phyloP scores from a whole-genome alignment of 2,113 vertebrate genomes.

The Prochilodus magdalenae region DNA sequence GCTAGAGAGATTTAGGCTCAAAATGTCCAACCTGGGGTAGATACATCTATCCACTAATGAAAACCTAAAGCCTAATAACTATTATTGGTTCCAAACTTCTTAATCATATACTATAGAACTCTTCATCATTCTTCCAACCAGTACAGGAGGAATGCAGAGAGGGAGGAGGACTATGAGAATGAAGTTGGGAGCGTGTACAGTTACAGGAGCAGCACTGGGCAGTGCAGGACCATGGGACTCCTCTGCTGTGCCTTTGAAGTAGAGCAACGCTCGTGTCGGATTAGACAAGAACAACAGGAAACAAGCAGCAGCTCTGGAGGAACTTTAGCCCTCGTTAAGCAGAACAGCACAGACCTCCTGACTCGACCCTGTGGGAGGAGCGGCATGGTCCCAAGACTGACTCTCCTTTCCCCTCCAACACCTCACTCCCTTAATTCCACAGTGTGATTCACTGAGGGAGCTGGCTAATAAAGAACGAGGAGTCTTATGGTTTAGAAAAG shows the following conservation, averaged over 20 bases:
- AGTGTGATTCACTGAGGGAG: constrained; percentile 29
- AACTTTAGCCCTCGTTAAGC: constrained; percentile 5
- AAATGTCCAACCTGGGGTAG: no score
- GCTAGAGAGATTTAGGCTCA: no score
- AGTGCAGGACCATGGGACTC: background rate
- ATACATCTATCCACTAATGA: no score
- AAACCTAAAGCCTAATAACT: no score
- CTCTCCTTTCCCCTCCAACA: background rate
- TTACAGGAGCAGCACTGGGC: constrained; percentile 5
- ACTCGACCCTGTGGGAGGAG: constrained; percentile 3
- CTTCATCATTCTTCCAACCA: background rate
- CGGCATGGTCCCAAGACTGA: background rate
- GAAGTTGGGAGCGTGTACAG: constrained; percentile 6
- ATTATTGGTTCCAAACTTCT: no score
- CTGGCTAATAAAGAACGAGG: background rate
- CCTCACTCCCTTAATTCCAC: background rate
- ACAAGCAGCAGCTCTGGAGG: constrained; percentile 12
- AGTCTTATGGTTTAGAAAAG: constrained; percentile 6
- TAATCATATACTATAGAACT: no score
- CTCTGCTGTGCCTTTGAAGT: constrained; percentile 20
- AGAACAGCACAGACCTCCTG: constrained; percentile 3
- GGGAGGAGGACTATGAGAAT: constrained; percentile 23
- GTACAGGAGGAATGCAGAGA: constrained; percentile 43
- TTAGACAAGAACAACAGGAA: constrained; percentile 36
- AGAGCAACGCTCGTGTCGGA: constrained; percentile 26